phyloP scores from a whole-genome alignment of 2,888 invertebrate genomes.

The Heterodera filipjevi region DNA sequence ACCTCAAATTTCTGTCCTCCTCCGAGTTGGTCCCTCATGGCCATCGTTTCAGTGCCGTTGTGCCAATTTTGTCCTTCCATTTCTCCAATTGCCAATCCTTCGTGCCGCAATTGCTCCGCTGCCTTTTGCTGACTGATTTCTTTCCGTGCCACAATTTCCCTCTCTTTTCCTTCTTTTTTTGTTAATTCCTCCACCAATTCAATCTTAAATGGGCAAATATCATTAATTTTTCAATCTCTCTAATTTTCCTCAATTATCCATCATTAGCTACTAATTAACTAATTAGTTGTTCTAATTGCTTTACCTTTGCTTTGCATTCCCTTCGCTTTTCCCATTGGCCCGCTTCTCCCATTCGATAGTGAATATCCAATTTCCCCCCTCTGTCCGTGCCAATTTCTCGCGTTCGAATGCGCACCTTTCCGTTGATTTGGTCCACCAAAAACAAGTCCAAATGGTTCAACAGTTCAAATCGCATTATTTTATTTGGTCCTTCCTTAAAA shows the following conservation, averaged over 20 bases:
- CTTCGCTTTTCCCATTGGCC: neutral
- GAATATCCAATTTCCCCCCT: neutral
- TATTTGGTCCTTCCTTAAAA: neutral
- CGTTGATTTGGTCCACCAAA: neutral
- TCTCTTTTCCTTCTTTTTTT: neutral
- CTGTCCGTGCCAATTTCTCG: neutral
- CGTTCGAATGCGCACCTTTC: neutral
- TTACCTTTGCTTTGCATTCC: neutral
- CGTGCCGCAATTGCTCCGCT: neutral
- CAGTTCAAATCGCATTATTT: neutral
- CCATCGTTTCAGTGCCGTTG: neutral
- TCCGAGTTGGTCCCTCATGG: neutral
- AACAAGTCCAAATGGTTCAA: neutral
- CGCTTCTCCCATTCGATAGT: neutral
- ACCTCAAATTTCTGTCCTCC: constrained; percentile 5
- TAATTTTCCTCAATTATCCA: too few species aligned
- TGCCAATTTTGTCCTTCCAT: neutral
- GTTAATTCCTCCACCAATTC: neutral
- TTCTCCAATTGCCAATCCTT: neutral
- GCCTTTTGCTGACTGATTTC: neutral
- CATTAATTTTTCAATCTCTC: too few species aligned
- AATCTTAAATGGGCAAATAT: neutral
- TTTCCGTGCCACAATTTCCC: neutral
- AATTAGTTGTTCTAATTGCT: neutral
- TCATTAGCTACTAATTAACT: too few species aligned